These are phyloP conservation scores for Mustela lutreola DNA, from an alignment of 2,113 vertebrate species.

Conservation along the genomic window DNA sequence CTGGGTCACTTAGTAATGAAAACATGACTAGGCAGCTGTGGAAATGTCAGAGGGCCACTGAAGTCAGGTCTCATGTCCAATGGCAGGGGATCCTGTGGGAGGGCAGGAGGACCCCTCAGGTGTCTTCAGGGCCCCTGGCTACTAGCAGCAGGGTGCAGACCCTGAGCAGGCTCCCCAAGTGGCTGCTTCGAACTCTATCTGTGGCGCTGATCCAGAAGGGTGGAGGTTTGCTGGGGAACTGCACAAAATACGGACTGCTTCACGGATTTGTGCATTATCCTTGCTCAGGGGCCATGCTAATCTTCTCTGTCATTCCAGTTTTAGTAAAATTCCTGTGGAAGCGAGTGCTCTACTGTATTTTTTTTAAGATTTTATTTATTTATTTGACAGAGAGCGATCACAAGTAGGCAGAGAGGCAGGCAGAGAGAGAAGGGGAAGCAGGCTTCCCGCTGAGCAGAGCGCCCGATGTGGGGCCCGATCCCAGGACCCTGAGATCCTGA, in stretches of 20 bases:
- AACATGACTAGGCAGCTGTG: not conserved
- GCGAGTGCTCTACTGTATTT: not conserved
- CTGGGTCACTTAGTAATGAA: not conserved
- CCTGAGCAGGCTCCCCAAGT: not conserved
- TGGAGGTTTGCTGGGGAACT: not conserved
- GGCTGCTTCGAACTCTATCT: not conserved
- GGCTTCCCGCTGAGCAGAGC: too few relatives aligned
- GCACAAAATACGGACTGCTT: not conserved
- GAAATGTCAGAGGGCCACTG: not conserved
- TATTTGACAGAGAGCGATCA: too few relatives aligned
- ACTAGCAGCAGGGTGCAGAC: not conserved
- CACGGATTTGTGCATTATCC: not conserved
- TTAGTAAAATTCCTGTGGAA: not conserved
- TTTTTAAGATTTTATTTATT: not conserved
- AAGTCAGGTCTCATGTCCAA: not conserved
- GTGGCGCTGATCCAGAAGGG: not conserved
- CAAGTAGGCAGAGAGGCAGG: too few relatives aligned
- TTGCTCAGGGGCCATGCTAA: not conserved
- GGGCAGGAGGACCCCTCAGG: not conserved
- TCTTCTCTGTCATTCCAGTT: not conserved
- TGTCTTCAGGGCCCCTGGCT: not conserved
- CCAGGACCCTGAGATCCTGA: too few relatives aligned
- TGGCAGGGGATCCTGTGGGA: not conserved
- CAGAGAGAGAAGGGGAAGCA: too few relatives aligned
- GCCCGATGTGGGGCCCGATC: too few relatives aligned